Evolutionary conservation across 2,113 vertebrate species (phyloP).

Genomic region (Anhinga anhinga): DNA sequence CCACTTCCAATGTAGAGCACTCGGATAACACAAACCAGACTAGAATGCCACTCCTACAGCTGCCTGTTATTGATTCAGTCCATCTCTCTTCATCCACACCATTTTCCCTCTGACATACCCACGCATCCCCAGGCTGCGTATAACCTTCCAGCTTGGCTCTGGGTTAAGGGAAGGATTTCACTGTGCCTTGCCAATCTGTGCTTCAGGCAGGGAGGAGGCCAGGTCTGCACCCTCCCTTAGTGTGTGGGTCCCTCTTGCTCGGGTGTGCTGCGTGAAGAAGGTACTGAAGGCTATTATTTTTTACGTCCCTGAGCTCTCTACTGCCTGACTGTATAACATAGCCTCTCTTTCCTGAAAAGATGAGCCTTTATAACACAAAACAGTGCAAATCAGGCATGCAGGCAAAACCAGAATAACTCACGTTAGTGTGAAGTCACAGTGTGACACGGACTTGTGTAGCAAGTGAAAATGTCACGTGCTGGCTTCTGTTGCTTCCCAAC

Average conservation of each 20-base stretch:
- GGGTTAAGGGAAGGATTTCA: neutral
- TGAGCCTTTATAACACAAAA: neutral
- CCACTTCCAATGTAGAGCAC: neutral
- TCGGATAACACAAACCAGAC: neutral
- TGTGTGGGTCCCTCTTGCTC: accelerated
- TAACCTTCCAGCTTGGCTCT: neutral
- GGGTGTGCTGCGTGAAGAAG: accelerated
- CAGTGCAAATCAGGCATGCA: neutral
- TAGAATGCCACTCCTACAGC: neutral
- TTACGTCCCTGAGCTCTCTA: neutral
- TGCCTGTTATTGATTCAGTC: neutral
- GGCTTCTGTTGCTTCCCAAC: neutral
- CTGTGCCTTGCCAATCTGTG: accelerated
- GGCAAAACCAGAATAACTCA: neutral
- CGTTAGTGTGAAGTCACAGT: neutral
- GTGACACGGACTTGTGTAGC: neutral
- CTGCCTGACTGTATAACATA: neutral
- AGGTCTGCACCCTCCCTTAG: accelerated
- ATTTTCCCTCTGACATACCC: neutral
- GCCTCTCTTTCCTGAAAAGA: neutral
- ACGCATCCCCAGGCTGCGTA: neutral
- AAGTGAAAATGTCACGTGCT: neutral
- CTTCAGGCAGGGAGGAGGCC: neutral
- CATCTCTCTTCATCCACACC: neutral
- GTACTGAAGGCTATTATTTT: neutral